These are phyloP conservation scores for Ibycter americanus DNA, from an alignment of 2,797 vertebrate species.

Conservation along the genomic window DNA sequence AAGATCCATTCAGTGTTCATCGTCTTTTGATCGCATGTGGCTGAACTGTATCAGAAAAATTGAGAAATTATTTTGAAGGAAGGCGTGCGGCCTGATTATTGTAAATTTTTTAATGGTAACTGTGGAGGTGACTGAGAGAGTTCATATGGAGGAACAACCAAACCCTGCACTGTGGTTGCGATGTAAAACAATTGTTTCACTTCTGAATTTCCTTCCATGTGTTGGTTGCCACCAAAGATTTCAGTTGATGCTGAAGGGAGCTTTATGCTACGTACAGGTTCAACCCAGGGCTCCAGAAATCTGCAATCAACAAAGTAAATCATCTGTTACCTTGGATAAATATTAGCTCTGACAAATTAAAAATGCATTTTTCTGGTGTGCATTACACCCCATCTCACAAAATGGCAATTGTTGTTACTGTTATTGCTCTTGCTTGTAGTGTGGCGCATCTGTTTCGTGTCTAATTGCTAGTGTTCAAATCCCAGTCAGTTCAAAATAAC, in stretches of 20 bases:
- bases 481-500: neutral
- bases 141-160: neutral
- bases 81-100: neutral
- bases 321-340: conserved; percentile 14
- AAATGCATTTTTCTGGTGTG: neutral
- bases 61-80: neutral
- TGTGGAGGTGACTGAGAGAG: neutral
- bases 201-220: neutral
- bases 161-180: neutral
- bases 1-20: neutral
- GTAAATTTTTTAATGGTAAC: neutral
- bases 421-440: neutral
- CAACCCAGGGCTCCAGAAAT: neutral
- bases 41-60: neutral
- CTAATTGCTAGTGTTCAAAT: neutral
- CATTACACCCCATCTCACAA: neutral
- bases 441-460: neutral
- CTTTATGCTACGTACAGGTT: neutral
- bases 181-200: neutral
- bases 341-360: conserved; percentile 33
- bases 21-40: neutral
- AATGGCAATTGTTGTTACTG: neutral
- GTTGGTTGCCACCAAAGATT: neutral
- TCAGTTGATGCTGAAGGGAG: neutral
- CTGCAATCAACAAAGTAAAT: neutral